Evolutionary conservation across 2,888 invertebrate genomes (phyloP).

Genomic region (Lucinisca nassula): DNA sequence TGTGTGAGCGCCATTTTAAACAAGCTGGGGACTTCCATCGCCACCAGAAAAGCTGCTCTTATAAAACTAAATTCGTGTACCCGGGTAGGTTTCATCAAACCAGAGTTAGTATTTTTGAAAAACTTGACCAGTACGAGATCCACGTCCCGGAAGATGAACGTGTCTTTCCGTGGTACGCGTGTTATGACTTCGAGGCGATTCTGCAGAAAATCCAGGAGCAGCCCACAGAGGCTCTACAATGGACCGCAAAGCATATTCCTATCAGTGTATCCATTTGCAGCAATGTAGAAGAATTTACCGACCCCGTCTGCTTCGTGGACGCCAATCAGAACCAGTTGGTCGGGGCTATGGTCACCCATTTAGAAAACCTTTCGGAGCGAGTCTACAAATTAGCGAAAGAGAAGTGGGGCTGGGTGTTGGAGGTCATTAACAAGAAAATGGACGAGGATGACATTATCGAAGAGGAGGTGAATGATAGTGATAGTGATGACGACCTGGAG

Average conservation of each 20-base stretch:
- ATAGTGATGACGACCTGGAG: too few species aligned
- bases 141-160: not conserved
- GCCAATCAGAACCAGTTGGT: not conserved
- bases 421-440: too few species aligned
- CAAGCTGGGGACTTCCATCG: too few species aligned
- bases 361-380: not conserved
- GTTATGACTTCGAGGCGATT: not conserved
- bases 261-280: not conserved
- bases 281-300: not conserved
- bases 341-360: not conserved
- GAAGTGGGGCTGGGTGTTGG: too few species aligned
- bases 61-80: too few species aligned
- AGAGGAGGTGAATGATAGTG: too few species aligned
- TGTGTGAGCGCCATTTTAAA: not conserved
- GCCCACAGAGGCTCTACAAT: not conserved
- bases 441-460: too few species aligned
- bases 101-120: not conserved
- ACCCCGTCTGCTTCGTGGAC: not conserved
- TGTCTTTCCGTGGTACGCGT: not conserved
- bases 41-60: too few species aligned
- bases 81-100: too few species aligned
- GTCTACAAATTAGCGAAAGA: not conserved
- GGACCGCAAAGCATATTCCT: not conserved
- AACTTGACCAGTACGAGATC: not conserved
- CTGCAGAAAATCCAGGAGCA: not conserved